Evolutionary conservation across 2,113 vertebrate species (phyloP), one percentile per base, ranked within the genome.

Genomic region (Oceanodroma tethys): DNA sequence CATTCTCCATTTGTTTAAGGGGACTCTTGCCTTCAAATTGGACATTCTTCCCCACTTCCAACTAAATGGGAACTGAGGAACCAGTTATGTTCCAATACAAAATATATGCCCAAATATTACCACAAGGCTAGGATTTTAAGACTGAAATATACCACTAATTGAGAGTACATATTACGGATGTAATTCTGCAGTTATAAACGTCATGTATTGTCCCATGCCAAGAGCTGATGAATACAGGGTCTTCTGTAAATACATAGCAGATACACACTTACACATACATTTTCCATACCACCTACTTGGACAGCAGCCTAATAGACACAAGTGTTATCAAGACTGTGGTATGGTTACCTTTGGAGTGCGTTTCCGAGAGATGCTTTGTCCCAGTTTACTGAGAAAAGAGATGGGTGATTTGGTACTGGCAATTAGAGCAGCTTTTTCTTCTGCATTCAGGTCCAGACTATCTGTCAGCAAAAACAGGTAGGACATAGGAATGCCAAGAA

Each of bases 371-470:
- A 99, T 99, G 92, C 99, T 99, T 95, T 99, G 99, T 13, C 99
- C 99, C 55, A 99, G 98, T 75, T 99, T 99, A 97, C 99, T 99
- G 9, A 99, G 98, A 98, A 99, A 99, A 83, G 99, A 99, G 95
- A 99, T 99, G 7, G 99, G 99, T 4, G 99, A 99, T 76, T 99
- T 99, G 55, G 99, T 99, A 82, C 98, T 99, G 93, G 99, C 96
- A 81, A 99, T 98, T 55, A 99, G 96, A 3, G 99, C 98, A 7
- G 99, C 99, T 72, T 99, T 99, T 32, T 99, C 99, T 48, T 99
- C 99, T 2, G 99, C 98, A 92, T 99, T 99, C 96, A 99, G 89
- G 91, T 99, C 99, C 92, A 99, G 97, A 55, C 98, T 98, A 13
- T 99, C 99, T 99, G 97, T 68, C 68, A 80, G 90, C n/a, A 97